phyloP scores from a whole-genome alignment of 2,888 invertebrate species.

The Tachina grossa region DNA sequence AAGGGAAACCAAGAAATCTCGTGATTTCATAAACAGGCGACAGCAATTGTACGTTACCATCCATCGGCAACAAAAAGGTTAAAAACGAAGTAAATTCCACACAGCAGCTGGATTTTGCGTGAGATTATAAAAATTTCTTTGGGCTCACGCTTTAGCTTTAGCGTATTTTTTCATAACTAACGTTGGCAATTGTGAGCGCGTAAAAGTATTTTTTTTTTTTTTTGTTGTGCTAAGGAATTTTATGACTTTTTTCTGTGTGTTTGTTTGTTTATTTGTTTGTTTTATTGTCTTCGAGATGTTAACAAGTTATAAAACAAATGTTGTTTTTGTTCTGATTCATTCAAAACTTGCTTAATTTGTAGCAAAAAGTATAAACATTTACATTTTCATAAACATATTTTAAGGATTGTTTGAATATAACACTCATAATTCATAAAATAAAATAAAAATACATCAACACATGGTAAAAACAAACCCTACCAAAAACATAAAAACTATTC shows the following conservation, averaged over 20 bases:
- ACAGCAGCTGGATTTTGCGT: slow-evolving; percentile 20
- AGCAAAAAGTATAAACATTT: slow-evolving; percentile 17
- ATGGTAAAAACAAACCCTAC: slow-evolving; percentile 46
- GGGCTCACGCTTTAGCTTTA: slow-evolving; percentile 24
- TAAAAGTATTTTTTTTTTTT: not conserved
- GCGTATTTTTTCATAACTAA: not conserved
- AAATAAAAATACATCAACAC: slow-evolving; percentile 61
- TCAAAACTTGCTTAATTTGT: slow-evolving; percentile 72
- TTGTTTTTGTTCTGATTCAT: slow-evolving; percentile 17
- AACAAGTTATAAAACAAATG: slow-evolving; percentile 72
- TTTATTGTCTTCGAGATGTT: slow-evolving; percentile 66
- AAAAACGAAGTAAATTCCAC: slow-evolving; percentile 6
- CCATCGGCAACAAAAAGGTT: not conserved
- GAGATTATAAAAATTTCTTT: slow-evolving; percentile 2
- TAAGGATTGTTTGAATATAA: slow-evolving; percentile 51
- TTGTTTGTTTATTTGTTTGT: slow-evolving; percentile 48
- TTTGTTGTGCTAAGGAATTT: slow-evolving; percentile 63
- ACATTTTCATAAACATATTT: slow-evolving; percentile 4
- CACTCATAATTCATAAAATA: slow-evolving; percentile 51
- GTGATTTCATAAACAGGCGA: slow-evolving; percentile 48
- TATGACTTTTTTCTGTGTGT: slow-evolving; percentile 50
- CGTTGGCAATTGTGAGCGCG: slow-evolving; percentile 4
- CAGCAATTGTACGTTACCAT: not conserved
- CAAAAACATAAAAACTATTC: not conserved
- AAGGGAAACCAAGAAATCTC: slow-evolving; percentile 47